phyloP scores from a whole-genome alignment of 2,888 invertebrate genomes.

The Melikaiella ostensackeni region DNA sequence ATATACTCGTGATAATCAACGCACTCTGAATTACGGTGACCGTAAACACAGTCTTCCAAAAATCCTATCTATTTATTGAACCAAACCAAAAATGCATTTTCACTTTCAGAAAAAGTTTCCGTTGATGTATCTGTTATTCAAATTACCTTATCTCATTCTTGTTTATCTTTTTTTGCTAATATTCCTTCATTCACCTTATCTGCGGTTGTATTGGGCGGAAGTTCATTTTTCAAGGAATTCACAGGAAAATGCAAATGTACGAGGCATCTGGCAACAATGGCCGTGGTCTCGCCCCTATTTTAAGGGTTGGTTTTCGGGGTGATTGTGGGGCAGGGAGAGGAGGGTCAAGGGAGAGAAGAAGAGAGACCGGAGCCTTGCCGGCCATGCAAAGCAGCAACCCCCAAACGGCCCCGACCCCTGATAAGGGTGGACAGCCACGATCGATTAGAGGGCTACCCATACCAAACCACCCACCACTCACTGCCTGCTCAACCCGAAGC shows the following conservation, averaged over 20 bases:
- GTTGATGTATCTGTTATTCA: not conserved
- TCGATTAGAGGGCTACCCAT: constrained; percentile 76
- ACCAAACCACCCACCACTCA: constrained; percentile 60
- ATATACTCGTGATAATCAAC: no score
- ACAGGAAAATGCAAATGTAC: constrained; percentile 76
- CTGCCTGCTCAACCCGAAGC: constrained; percentile 59
- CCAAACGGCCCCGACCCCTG: constrained; percentile 64
- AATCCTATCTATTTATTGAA: not conserved
- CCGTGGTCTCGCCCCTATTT: constrained; percentile 76
- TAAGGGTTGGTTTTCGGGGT: constrained; percentile 72
- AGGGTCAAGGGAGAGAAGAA: constrained; percentile 50
- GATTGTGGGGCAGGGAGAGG: constrained; percentile 50
- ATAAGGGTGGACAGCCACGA: constrained; percentile 78
- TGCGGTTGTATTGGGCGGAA: constrained; percentile 42
- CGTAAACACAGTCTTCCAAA: not conserved
- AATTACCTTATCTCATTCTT: not conserved
- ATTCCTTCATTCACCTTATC: constrained; percentile 15
- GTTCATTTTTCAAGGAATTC: constrained; percentile 76
- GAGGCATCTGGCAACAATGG: constrained; percentile 78
- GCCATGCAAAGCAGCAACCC: constrained; percentile 73
- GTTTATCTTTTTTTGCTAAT: constrained; percentile 17
- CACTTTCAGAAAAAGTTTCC: not conserved
- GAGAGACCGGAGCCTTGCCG: constrained; percentile 64
- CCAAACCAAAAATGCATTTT: not conserved
- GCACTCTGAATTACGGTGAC: no score